phyloP scores from a whole-genome alignment of 2,113 vertebrate genomes.

The Phyllostomus discolor region DNA sequence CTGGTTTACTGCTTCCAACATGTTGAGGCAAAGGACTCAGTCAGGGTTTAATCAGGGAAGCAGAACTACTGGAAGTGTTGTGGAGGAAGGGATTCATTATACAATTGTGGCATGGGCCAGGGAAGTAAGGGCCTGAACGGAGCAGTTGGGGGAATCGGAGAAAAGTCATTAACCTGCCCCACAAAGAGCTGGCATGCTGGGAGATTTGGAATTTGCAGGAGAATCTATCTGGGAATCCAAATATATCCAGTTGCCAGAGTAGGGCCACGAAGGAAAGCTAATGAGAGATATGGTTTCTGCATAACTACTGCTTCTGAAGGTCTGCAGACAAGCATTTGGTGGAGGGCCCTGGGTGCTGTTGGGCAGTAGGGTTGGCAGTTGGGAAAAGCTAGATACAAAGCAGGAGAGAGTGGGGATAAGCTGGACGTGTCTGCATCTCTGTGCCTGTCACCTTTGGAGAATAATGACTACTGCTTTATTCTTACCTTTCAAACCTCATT shows the following conservation, averaged over 20 bases:
- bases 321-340: background rate
- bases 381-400: background rate
- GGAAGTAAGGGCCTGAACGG: background rate
- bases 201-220: background rate
- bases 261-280: background rate
- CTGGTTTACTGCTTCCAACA: background rate
- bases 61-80: background rate
- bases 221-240: background rate
- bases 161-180: background rate
- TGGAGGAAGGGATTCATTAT: background rate
- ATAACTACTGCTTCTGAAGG: background rate
- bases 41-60: background rate
- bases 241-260: background rate
- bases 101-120: background rate
- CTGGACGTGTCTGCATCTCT: background rate
- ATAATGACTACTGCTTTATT: background rate
- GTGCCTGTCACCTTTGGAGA: background rate
- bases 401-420: background rate
- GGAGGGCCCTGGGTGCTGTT: accelerated
- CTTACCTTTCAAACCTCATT: background rate
- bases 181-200: background rate
- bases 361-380: background rate
- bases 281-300: background rate
- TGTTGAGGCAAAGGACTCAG: background rate
- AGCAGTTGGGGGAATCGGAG: background rate